Conservation (phyloP, 1,140 invertebrate genomes). For the Alviniconcha marisindica region DNA sequence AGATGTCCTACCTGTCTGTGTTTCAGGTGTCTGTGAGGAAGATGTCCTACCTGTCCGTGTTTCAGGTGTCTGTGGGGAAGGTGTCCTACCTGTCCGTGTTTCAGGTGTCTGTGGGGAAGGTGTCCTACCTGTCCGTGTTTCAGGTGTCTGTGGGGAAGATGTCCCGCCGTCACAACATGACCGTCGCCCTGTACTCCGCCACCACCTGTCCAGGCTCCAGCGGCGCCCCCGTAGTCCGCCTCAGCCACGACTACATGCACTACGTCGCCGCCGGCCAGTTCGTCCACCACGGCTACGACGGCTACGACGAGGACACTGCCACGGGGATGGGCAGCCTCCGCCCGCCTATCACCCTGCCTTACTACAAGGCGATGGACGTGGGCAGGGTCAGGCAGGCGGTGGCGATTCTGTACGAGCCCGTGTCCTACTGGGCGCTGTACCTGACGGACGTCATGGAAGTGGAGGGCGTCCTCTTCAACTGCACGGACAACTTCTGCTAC, state of each 20-base stretch:
- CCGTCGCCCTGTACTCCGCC: neutral
- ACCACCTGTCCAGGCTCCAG: slow-evolving; percentile 32
- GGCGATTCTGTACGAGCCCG: slow-evolving; percentile 32
- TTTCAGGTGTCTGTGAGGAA: no score
- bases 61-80: no score
- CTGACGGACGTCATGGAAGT: slow-evolving; percentile 14
- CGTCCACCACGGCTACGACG: slow-evolving; percentile 31
- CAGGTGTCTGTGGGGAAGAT: slow-evolving; percentile 37
- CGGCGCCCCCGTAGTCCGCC: slow-evolving; percentile 28
- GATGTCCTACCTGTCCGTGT: no score
- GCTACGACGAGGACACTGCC: neutral
- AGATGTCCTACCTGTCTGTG: no score
- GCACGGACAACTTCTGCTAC: slow-evolving; percentile 36
- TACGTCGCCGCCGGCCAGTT: slow-evolving; percentile 36
- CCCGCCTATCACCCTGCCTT: slow-evolving; percentile 27
- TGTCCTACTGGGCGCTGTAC: slow-evolving; percentile 30
- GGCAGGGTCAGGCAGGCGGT: neutral
- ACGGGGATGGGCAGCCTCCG: slow-evolving; percentile 11
- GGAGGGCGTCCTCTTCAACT: slow-evolving; percentile 23
- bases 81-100: no score
- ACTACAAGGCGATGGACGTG: neutral
- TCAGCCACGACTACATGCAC: slow-evolving; percentile 21
- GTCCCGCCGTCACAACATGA: slow-evolving; percentile 14
- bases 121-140: no score
- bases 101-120: no score